Evolutionary conservation across 2,797 vertebrate species (phyloP).

Genomic region (Steatocranus sp.): DNA sequence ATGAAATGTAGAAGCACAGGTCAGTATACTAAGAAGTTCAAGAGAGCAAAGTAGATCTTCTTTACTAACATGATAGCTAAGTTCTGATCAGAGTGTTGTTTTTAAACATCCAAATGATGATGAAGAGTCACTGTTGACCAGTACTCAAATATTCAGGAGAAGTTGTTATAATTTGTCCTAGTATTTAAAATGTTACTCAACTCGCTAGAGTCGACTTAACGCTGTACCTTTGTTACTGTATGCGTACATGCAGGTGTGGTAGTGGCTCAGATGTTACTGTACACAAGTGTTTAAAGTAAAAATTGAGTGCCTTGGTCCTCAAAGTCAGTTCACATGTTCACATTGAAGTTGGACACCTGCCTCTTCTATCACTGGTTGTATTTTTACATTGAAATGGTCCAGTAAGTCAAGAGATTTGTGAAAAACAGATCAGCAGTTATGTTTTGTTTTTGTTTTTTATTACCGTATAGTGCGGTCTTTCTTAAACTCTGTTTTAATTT

Average conservation of each 20-base stretch:
- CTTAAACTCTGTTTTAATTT: not conserved
- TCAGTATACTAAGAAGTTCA: not conserved
- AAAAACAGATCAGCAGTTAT: not conserved
- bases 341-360: constrained; percentile 36
- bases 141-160: not conserved
- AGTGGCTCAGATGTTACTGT: constrained; percentile 15
- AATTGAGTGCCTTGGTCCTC: constrained; percentile 63
- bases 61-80: constrained; percentile 17
- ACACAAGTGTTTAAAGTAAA: constrained; percentile 40
- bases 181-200: not conserved
- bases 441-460: not conserved
- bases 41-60: not conserved
- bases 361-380: constrained; percentile 13
- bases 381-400: not conserved
- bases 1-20: not conserved
- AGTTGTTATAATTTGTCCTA: constrained; percentile 5
- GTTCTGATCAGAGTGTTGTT: not conserved
- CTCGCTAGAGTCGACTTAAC: not conserved
- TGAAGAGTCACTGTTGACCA: constrained; percentile 53
- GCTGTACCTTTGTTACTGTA: constrained; percentile 1
- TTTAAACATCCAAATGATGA: not conserved
- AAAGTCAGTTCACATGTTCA: constrained; percentile 31
- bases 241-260: not conserved
- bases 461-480: not conserved
- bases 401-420: not conserved